A percentile compares a stretch with the other conserved stretches of the same genome.
Conservation (phyloP, 2,888 invertebrate species). For the Himalopsyche anomala region DNA sequence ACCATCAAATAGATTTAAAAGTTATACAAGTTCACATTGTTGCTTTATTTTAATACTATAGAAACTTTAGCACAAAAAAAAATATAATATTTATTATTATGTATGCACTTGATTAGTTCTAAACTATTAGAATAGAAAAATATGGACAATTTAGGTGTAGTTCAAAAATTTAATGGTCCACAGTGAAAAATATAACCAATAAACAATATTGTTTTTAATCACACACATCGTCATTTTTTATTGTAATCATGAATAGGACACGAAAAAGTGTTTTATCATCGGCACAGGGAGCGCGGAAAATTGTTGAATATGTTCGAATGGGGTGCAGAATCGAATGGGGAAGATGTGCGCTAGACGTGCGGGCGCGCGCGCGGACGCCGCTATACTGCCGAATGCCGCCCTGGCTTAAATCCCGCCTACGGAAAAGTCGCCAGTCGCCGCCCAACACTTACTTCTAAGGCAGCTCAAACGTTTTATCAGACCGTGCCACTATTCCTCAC, state of each 20-base stretch:
- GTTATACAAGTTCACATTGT: too few relatives aligned
- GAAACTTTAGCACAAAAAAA: too few relatives aligned
- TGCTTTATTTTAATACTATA: too few relatives aligned
- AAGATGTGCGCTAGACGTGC: slow-evolving; percentile 69
- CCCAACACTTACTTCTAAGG: slow-evolving; percentile 43
- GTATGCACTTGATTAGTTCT: neutral
- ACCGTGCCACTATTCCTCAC: slow-evolving; percentile 41
- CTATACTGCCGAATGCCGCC: slow-evolving; percentile 59
- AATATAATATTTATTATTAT: too few relatives aligned
- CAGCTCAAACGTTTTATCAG: slow-evolving; percentile 18
- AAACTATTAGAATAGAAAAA: neutral
- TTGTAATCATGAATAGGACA: neutral
- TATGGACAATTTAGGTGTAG: neutral
- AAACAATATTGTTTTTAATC: neutral
- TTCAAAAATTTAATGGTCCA: neutral
- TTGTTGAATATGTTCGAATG: neutral
- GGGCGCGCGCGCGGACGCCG: slow-evolving; percentile 68
- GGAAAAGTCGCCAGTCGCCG: slow-evolving; percentile 44
- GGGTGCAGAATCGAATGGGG: slow-evolving; percentile 68
- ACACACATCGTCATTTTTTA: neutral
- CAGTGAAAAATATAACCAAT: neutral
- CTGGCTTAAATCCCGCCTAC: slow-evolving; percentile 37
- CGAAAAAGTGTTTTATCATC: neutral
- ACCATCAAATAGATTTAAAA: too few relatives aligned
- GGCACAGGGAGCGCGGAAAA: slow-evolving; percentile 9